Conservation (phyloP, 1,140 invertebrate species). For the Amyelois transitella region DNA sequence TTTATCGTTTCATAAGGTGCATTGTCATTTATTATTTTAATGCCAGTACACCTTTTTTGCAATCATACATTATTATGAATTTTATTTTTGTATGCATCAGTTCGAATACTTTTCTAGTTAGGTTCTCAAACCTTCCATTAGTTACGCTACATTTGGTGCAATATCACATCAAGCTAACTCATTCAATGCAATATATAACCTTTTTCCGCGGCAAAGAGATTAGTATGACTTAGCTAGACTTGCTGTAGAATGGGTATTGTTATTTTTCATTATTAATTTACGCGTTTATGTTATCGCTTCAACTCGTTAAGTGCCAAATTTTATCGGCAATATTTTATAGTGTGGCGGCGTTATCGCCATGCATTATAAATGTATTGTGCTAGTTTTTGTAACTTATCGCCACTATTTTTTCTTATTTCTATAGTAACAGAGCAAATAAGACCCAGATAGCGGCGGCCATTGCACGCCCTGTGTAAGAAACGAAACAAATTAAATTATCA, state of each 20-base stretch:
- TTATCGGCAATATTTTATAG: constrained; percentile 10
- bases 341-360: neutral
- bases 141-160: neutral
- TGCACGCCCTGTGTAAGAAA: no score
- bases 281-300: constrained; percentile 29
- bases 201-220: no score
- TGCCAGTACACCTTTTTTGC: no score
- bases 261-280: constrained; percentile 34
- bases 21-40: no score
- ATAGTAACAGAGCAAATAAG: neutral
- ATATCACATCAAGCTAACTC: no score
- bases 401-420: neutral
- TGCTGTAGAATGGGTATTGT: constrained; percentile 21
- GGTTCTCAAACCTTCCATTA: neutral
- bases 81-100: no score
- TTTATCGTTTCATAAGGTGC: no score
- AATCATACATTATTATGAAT: no score
- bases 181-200: no score
- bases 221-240: no score
- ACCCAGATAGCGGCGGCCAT: no score
- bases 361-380: neutral
- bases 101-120: neutral
- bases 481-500: no score
- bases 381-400: neutral
- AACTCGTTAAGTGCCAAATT: constrained; percentile 46